A percentile compares a stretch with the other conserved stretches of the same genome.
Evolutionary conservation across 2,888 invertebrate species (phyloP).

Genomic region (Salticus scenicus): DNA sequence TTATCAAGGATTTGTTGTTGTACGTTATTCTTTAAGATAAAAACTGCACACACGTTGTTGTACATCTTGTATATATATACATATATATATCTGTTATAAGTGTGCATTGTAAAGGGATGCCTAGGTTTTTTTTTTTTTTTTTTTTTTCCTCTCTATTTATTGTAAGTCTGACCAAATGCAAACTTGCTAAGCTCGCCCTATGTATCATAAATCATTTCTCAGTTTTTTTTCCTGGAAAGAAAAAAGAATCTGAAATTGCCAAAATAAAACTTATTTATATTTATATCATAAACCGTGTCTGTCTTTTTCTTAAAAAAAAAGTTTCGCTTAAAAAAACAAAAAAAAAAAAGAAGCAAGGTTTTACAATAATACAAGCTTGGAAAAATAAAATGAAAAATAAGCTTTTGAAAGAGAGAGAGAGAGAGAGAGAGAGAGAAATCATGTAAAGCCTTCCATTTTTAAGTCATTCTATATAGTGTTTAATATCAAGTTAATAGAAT

Average conservation of each 20-base stretch:
- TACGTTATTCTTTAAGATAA: neutral
- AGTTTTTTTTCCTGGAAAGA: conserved; percentile 35
- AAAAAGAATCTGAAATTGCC: conserved; percentile 30
- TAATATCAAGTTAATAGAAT: no score
- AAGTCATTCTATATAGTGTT: no score
- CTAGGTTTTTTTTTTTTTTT: conserved; percentile 21
- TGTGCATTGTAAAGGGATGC: neutral
- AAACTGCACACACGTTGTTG: neutral
- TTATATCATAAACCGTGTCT: conserved; percentile 27
- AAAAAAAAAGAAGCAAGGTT: no score
- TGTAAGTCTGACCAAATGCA: conserved; percentile 33
- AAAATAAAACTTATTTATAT: conserved; percentile 67
- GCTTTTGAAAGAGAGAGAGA: no score
- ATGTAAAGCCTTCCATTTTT: no score
- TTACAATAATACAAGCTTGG: no score
- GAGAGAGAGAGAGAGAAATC: no score
- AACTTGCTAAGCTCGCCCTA: conserved; percentile 18
- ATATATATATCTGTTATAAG: neutral
- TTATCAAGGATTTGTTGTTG: neutral
- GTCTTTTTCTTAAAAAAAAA: neutral
- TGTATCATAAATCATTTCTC: conserved; percentile 13
- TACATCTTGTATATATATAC: neutral
- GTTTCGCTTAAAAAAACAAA: neutral
- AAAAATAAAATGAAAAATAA: no score
- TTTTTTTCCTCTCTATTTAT: no score